These are phyloP conservation scores for Teleogryllus oceanicus DNA, from an alignment of 2,888 invertebrate species.

Conservation along the genomic window DNA sequence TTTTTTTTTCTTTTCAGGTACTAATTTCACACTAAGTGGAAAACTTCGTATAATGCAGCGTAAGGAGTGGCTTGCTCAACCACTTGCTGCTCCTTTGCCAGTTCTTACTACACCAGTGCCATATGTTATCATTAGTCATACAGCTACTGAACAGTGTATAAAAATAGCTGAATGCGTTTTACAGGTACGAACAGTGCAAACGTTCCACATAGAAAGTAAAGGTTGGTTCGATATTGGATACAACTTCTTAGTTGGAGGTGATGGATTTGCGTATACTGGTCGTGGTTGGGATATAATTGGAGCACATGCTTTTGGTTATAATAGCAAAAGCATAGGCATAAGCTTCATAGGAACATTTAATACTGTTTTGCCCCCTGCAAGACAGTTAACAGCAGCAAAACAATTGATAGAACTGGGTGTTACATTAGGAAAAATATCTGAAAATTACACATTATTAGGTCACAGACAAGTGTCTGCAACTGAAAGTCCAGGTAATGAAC, in stretches of 20 bases:
- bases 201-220: conserved; percentile 64
- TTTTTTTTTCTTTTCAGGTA: no score
- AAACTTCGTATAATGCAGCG: conserved; percentile 57
- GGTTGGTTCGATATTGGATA: conserved; percentile 68
- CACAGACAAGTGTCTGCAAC: conserved; percentile 65
- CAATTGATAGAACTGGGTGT: conserved; percentile 63
- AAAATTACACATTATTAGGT: conserved; percentile 64
- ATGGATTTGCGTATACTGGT: conserved; percentile 69
- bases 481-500: conserved; percentile 63
- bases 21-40: conserved; percentile 36
- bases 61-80: conserved; percentile 65
- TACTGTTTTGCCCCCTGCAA: conserved; percentile 50
- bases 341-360: conserved; percentile 71
- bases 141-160: conserved; percentile 60
- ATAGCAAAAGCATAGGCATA: conserved; percentile 64
- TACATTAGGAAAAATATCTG: conserved; percentile 55
- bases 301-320: conserved; percentile 66
- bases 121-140: conserved; percentile 50
- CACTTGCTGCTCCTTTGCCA: conserved; percentile 45
- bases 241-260: conserved; percentile 76
- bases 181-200: conserved; percentile 57
- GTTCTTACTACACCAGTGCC: conserved; percentile 42
- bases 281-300: conserved; percentile 72
- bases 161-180: conserved; percentile 49
- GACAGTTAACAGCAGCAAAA: conserved; percentile 59